These are phyloP conservation scores for Hypanus sabinus DNA, from an alignment of 2,113 vertebrate species.

Conservation along the genomic window DNA sequence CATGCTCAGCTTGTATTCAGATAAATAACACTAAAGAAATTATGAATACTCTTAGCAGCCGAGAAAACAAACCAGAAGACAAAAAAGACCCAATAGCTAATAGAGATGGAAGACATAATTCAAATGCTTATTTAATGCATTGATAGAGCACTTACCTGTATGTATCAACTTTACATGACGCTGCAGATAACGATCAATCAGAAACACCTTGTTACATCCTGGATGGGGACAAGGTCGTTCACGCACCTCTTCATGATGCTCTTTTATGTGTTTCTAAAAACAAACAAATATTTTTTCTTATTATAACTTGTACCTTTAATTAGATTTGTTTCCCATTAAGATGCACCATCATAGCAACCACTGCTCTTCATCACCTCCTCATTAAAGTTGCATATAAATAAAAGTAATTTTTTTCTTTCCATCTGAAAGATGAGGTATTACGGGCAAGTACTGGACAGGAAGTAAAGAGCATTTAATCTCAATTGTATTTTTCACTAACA, in stretches of 20 bases:
- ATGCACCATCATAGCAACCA: background rate
- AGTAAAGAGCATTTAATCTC: background rate
- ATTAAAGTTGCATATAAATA: background rate
- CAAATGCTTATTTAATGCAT: background rate
- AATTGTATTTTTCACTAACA: background rate
- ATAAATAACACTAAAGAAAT: background rate
- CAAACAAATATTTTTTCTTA: background rate
- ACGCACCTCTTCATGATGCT: conserved; percentile 85
- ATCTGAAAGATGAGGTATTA: background rate
- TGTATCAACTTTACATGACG: conserved; percentile 92
- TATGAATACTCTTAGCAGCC: background rate
- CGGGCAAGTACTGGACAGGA: background rate
- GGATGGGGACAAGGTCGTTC: conserved; percentile 91
- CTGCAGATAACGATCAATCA: conserved; percentile 96
- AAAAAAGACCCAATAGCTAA: background rate
- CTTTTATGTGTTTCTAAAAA: conserved; percentile 85
- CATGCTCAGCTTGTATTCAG: background rate
- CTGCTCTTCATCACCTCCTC: too few relatives aligned
- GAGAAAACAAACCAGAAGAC: background rate
- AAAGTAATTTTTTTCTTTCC: background rate
- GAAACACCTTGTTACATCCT: conserved; percentile 95
- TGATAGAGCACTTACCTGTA: conserved; percentile 62
- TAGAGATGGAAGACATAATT: background rate
- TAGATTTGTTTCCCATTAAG: background rate
- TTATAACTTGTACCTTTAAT: background rate